A percentile compares a stretch with the other conserved stretches of the same genome.
Evolutionary conservation across 2,888 invertebrate species (phyloP).

Genomic region (Cantharis rufa): DNA sequence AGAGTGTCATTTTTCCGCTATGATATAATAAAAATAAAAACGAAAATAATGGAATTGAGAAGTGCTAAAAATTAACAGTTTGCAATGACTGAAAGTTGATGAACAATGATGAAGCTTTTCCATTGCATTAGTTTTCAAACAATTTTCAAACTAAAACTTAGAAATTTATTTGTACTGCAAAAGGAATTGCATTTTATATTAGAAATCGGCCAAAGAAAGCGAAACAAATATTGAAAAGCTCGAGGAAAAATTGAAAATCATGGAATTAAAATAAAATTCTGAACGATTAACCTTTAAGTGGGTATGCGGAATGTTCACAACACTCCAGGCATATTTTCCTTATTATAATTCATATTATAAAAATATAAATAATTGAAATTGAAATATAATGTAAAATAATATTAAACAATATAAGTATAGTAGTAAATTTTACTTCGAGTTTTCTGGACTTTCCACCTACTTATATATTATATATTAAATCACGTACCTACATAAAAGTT

Average conservation of each 20-base stretch:
- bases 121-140: not conserved
- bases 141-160: not conserved
- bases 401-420: no score
- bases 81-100: not conserved
- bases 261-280: not conserved
- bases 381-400: no score
- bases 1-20: not conserved
- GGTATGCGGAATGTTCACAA: no score
- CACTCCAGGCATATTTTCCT: no score
- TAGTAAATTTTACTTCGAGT: no score
- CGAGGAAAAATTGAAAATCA: not conserved
- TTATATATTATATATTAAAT: no score
- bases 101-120: not conserved
- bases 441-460: no score
- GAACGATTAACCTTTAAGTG: no score
- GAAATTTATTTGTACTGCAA: not conserved
- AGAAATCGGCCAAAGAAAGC: not conserved
- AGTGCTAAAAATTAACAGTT: not conserved
- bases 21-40: not conserved
- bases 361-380: no score
- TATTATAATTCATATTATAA: no score
- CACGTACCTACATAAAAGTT: no score
- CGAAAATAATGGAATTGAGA: not conserved
- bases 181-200: not conserved
- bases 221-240: not conserved